phyloP scores from a whole-genome alignment of 2,797 vertebrate genomes.

The Coranthus polyacanthus region DNA sequence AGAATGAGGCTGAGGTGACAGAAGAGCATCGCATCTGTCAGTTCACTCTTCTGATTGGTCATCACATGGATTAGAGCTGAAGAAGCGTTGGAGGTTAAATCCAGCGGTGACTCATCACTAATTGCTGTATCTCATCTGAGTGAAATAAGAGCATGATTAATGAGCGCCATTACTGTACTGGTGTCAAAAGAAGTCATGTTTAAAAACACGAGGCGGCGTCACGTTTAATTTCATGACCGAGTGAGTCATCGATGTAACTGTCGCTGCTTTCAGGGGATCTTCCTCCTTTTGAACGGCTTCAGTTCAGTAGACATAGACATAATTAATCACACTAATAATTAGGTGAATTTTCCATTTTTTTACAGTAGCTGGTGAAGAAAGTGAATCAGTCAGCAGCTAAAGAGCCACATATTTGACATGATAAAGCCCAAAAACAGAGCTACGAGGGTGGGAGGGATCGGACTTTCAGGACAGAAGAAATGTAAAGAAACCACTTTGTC shows the following conservation, averaged over 20 bases:
- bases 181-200: conserved; percentile 28
- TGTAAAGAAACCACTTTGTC: too few relatives aligned
- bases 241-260: conserved; percentile 61
- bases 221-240: conserved; percentile 42
- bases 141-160: conserved; percentile 56
- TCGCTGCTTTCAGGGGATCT: conserved; percentile 2
- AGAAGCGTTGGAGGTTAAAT: conserved; percentile 27
- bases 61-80: conserved; percentile 6
- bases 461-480: too few relatives aligned
- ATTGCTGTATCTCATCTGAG: conserved; percentile 45
- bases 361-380: too few relatives aligned
- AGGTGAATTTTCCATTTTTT: not conserved
- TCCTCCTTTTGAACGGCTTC: not conserved
- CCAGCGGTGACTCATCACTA: conserved; percentile 66
- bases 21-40: conserved; percentile 21
- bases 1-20: conserved; percentile 27
- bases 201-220: conserved; percentile 24
- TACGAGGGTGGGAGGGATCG: too few relatives aligned
- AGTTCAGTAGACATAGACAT: too few relatives aligned
- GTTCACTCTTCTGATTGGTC: conserved; percentile 42
- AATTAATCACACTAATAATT: not conserved
- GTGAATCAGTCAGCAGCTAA: too few relatives aligned
- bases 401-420: too few relatives aligned
- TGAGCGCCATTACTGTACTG: conserved; percentile 50
- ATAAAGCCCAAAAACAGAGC: too few relatives aligned